phyloP scores from a whole-genome alignment of 2,797 vertebrate genomes.

The Melopsittacus undulatus region DNA sequence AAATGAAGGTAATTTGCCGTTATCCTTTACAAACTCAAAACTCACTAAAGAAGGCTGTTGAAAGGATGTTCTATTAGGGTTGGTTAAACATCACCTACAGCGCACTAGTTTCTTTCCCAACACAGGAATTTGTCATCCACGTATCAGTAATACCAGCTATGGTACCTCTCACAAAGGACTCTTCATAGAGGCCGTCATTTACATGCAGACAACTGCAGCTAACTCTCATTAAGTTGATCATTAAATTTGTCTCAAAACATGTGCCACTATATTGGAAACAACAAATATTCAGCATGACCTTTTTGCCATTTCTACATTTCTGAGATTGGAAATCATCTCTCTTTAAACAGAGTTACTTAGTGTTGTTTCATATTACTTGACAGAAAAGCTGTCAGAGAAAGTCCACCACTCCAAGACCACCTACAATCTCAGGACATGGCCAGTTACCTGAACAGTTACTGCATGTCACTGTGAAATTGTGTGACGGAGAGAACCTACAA shows the following conservation, averaged over 20 bases:
- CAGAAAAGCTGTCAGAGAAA: background rate
- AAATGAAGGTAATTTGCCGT: background rate
- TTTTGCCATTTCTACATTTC: background rate
- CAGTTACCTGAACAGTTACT: background rate
- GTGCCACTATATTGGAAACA: background rate
- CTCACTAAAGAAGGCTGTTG: background rate
- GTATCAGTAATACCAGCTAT: background rate
- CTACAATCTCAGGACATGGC: background rate
- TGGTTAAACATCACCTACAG: background rate
- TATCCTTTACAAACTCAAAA: background rate
- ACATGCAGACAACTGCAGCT: background rate
- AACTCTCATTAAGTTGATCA: background rate
- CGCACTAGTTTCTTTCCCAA: background rate
- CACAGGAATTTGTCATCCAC: background rate
- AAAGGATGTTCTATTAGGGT: background rate
- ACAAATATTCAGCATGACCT: background rate
- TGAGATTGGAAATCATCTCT: background rate
- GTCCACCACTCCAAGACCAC: background rate
- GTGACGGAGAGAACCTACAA: background rate
- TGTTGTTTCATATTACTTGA: background rate
- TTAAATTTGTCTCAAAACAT: background rate
- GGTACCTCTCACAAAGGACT: background rate
- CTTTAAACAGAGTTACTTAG: fast-evolving
- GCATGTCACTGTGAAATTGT: background rate
- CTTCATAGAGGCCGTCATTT: background rate